phyloP scores from a whole-genome alignment of 64 coral and sea anemone species.

The Acropora tenuis region DNA sequence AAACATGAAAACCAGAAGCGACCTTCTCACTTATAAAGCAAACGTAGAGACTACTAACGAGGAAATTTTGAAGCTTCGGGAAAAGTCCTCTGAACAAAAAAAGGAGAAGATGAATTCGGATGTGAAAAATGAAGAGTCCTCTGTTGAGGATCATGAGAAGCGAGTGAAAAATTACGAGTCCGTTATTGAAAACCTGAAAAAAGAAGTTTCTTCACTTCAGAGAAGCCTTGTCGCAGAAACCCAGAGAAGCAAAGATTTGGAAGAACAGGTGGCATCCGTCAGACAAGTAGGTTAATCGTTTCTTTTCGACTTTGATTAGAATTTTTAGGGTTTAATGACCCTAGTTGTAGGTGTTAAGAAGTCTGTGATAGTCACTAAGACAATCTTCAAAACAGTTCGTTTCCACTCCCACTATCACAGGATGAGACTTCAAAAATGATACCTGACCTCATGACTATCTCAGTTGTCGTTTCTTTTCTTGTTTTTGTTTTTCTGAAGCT shows the following conservation, averaged over 20 bases:
- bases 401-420: too few relatives aligned
- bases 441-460: too few relatives aligned
- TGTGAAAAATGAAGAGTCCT: background rate
- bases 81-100: background rate
- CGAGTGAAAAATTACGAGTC: slow-evolving; percentile 14
- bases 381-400: too few relatives aligned
- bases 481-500: too few relatives aligned
- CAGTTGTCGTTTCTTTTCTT: too few relatives aligned
- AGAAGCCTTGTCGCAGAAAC: background rate
- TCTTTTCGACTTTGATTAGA: background rate
- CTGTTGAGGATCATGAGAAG: background rate
- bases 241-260: slow-evolving; percentile 25
- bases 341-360: too few relatives aligned
- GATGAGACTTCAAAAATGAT: too few relatives aligned
- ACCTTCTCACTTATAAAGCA: background rate
- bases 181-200: slow-evolving; percentile 1
- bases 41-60: slow-evolving; percentile 12
- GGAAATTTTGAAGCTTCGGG: background rate
- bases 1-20: slow-evolving; percentile 19
- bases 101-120: background rate
- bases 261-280: slow-evolving; percentile 28
- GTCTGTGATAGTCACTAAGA: too few relatives aligned
- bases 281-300: background rate
- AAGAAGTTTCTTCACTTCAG: slow-evolving; percentile 22
- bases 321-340: too few relatives aligned